These are phyloP conservation scores for Polyergus mexicanus DNA, from an alignment of 1,140 invertebrate species.

Conservation along the genomic window DNA sequence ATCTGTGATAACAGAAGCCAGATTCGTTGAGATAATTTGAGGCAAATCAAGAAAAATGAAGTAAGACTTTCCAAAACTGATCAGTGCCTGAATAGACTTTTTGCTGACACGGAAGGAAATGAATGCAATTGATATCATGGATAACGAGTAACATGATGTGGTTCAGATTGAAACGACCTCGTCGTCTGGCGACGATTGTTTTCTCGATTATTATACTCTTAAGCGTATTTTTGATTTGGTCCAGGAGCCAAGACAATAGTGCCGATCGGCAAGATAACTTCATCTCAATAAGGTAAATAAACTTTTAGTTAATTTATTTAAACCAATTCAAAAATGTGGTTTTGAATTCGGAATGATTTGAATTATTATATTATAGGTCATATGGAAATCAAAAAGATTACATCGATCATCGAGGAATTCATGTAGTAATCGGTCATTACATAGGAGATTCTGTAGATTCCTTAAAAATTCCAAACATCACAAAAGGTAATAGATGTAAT, in stretches of 20 bases:
- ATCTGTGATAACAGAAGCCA: conserved; percentile 54
- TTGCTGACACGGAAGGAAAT: neutral
- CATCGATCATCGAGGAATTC: conserved; percentile 91
- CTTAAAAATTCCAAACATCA: conserved; percentile 88
- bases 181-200: conserved; percentile 74
- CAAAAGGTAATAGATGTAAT: conserved; percentile 87
- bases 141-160: conserved; percentile 75
- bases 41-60: conserved; percentile 35
- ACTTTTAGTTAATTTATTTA: conserved; percentile 24
- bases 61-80: conserved; percentile 10
- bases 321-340: neutral
- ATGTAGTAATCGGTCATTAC: conserved; percentile 94
- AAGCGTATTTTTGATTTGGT: conserved; percentile 79
- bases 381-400: conserved; percentile 89
- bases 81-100: conserved; percentile 23
- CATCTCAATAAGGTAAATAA: conserved; percentile 75
- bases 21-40: conserved; percentile 59
- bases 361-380: conserved; percentile 40
- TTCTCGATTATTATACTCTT: conserved; percentile 63
- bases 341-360: conserved; percentile 17
- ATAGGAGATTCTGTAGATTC: conserved; percentile 89
- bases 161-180: conserved; percentile 79
- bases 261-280: conserved; percentile 73
- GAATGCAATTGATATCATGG: conserved; percentile 41
- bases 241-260: conserved; percentile 66